Base-by-base conservation (phyloP, 2,888 invertebrate species). In the Cecidostiba fungosa region DNA sequence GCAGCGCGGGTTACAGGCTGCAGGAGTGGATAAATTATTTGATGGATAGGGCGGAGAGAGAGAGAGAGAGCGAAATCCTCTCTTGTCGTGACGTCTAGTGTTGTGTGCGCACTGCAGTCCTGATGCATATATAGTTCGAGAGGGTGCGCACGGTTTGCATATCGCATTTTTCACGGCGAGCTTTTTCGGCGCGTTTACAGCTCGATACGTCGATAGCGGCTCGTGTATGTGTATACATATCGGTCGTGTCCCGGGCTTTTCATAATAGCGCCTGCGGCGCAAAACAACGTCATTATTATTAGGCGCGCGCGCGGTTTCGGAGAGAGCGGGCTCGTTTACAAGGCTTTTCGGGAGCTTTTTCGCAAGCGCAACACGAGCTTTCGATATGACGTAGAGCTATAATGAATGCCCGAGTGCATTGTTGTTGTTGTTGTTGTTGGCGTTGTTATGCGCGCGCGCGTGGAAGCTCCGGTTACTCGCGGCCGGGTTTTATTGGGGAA, bases 171-270 rank as follows among this genome's bases (percentile, higher is more conserved):
- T 84, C 78, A 74, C 66, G 29, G 69, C 10, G 19, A 66, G 62
- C 62, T 85, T 85, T 77, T 69, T 59, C 66, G 85, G 73, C 86
- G 86, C 87, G 85, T 87, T 87, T 86, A 84, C 87, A 81, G 82
- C 29, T 86, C 80, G 84, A 86, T 83, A 87, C 82, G 82, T 87
- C 84, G 82, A 88, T 32, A 47, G 23, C 47, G 29, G 1, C 50
- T 6, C 5, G 36, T 14, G 70, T 3, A 6, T 36, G 6, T 36
- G n/a, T 36, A 39, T 16, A 36, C 62, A 39, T 3, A 5, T n/a
- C 23, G 54, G n/a, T 54, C 32, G n/a, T n/a, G n/a, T n/a, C n/a
- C 12, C 26, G 26, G 29, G 50, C 74, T 50, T 74, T 74, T 74
- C 6, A 26, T 23, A 74, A 74, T 50, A 74, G 54, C 74, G 29